Percentiles rank a stretch among this genome's conserved stretches.
phyloP scores from a whole-genome alignment of 37 sponge, comb jelly and placozoan species.

The Haliclona indistincta region DNA sequence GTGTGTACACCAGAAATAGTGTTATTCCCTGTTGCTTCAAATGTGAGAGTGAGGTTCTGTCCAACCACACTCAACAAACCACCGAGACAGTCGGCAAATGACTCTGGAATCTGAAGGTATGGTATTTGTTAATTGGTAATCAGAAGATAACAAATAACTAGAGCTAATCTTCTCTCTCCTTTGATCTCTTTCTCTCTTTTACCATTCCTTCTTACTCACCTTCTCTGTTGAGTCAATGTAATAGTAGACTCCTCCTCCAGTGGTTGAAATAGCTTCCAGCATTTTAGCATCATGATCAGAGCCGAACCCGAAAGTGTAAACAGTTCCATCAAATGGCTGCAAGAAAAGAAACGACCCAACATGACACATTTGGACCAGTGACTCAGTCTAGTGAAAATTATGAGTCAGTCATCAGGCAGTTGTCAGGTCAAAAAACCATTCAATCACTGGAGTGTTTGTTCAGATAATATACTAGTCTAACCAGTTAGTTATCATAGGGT shows the following conservation, averaged over 20 bases:
- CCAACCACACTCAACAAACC: slow-evolving; percentile 92
- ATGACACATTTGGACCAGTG: no score
- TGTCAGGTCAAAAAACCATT: background rate
- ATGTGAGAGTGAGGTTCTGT: slow-evolving; percentile 81
- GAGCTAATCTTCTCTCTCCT: no score
- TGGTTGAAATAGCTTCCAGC: slow-evolving; percentile 79
- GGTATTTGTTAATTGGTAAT: slow-evolving; percentile 49
- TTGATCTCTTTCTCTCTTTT: no score
- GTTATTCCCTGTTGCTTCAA: slow-evolving; percentile 48
- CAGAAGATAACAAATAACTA: no score
- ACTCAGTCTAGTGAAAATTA: no score
- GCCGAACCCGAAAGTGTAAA: slow-evolving; percentile 94
- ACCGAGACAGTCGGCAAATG: slow-evolving; percentile 95
- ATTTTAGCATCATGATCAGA: slow-evolving; percentile 77
- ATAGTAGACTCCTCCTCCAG: slow-evolving; percentile 86
- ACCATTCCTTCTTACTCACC: slow-evolving; percentile 40
- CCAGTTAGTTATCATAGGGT: no score
- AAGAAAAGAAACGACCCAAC: no score
- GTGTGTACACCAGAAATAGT: slow-evolving; percentile 61
- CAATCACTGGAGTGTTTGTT: background rate
- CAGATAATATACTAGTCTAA: no score
- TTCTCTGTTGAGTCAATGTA: slow-evolving; percentile 90
- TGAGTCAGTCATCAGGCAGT: no score
- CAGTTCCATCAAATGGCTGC: slow-evolving; percentile 79
- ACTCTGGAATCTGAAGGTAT: slow-evolving; percentile 80